Evolutionary conservation across 2,797 vertebrate genomes (phyloP), one percentile per base, ranked within the genome.

Genomic region (Sardinella longiceps): DNA sequence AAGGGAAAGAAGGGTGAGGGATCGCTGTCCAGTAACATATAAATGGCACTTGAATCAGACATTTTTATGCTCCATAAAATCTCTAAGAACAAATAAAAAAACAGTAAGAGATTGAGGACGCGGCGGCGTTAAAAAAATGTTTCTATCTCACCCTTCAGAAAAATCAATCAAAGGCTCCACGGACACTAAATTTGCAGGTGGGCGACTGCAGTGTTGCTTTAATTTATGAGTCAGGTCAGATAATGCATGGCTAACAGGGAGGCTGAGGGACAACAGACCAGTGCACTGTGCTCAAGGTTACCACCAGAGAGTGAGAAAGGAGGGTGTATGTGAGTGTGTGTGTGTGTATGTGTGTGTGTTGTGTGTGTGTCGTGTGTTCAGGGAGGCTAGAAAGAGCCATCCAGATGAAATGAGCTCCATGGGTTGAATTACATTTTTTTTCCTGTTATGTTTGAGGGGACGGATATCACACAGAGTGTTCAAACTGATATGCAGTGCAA

Each of bases 361-460:
- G 46, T 33, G 58, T 86, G 82, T 63, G 66, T 85, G 82, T 63
- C 9, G 80, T 87, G 81, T 83, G 82, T 70, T 48, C 12, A 9
- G 58, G 81, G 81, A 81, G 81, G 30, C 1, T 33, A 53, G 82
- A 50, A 56, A 87, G 15, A 39, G 37, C 15, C 33, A 39, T 77
- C 37, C 33, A 23, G 70, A 77, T 77, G 70, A 77, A 77, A 77
- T 77, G 70, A 81, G 85, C 87, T 84, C 66, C 83, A 87, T 66
- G 82, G 56, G 83, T 88, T 85, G 45, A 84, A 87, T 90, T 90
- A 86, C 87, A 81, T 84, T 81, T 85, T 46, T 46, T 86, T 23
- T 77, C 53, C 87, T 77, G 14, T 39, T 43, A 18, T 83, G 84
- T 84, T 85, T 30, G 81, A 86, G 80, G 86, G 83, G 87, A 86